Conservation (phyloP, 1,140 invertebrate species). For the Saccostrea glomerata region DNA sequence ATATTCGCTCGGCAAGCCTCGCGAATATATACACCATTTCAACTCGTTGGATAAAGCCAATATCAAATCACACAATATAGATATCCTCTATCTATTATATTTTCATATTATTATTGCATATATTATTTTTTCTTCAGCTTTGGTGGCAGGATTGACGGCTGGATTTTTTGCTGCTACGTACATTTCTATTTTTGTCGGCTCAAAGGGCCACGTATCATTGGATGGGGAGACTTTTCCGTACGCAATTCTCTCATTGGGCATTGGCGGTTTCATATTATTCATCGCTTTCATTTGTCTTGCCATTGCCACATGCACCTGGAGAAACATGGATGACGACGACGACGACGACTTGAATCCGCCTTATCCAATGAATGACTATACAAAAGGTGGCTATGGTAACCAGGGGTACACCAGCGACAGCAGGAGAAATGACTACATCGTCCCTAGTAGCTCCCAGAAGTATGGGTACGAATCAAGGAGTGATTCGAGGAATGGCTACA, state of each 20-base stretch:
- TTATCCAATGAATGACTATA: slow-evolving; percentile 6
- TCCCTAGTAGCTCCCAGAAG: neutral
- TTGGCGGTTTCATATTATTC: slow-evolving; percentile 37
- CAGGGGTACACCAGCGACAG: slow-evolving; percentile 15
- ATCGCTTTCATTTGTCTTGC: slow-evolving; percentile 31
- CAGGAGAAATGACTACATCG: slow-evolving; percentile 1
- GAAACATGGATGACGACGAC: slow-evolving; percentile 6
- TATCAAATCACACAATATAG: too few species aligned
- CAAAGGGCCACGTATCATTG: neutral
- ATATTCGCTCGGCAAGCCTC: too few species aligned
- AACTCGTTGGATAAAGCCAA: too few species aligned
- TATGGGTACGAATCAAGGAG: neutral
- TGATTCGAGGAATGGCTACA: neutral
- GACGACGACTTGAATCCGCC: neutral
- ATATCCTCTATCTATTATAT: too few species aligned
- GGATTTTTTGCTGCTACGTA: neutral
- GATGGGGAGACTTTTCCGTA: slow-evolving; percentile 16
- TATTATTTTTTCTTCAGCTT: neutral
- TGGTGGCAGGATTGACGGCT: neutral
- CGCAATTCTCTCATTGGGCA: neutral
- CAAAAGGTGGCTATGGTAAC: neutral
- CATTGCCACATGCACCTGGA: slow-evolving; percentile 41
- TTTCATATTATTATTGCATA: too few species aligned
- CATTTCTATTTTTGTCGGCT: neutral
- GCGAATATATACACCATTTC: too few species aligned